Evolutionary conservation across 2,113 vertebrate genomes (phyloP), one percentile per base, ranked within the genome.

Genomic region (Bothrops jararaca): DNA sequence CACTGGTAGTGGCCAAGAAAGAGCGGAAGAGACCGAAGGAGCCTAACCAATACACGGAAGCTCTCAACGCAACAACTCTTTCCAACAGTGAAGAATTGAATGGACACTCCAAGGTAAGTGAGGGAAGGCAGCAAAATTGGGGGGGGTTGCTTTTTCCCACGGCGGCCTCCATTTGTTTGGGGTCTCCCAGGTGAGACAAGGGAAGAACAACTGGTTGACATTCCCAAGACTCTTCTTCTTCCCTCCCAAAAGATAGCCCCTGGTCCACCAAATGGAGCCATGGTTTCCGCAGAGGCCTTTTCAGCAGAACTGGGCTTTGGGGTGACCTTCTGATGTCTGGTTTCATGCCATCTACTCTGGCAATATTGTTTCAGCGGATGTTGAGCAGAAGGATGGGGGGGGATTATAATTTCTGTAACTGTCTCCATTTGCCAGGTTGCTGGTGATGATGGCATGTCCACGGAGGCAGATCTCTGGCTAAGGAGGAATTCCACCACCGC

Each of bases 41-140:
- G 91, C 96, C 96, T 0, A 97, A 97, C 18, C 98, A 98, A 93
- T 97, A 97, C 52, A 98, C 98, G 0, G 98, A 98, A 95, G 95
- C 98, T 20, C 97, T 97, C 96, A 99, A 98, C 85, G 9, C 48
- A 50, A 89, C 97, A 18, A 98, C 98, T 0, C 91, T 98, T 13
- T 98, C 98, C 88, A 98, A 98, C 98, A 98, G 98, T 0, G 98
- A 99, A 57, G 98, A 99, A 86, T 96, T 98, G 69, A 97, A 97
- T 0, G 98, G 96, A 86, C 96, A 94, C 94, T 94, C 97, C 93
- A 98, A 99, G 99, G 98, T 98, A 98, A 48, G 94, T 69, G 22
- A 10, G 60, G 2, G 52, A 34, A 26, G 1, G 54, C 3, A 20
- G 18, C 22, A 5, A 4, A 54, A 9, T 48, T 3, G 20, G 13